A percentile compares a stretch with the other conserved stretches of the same genome.
phyloP scores from a whole-genome alignment of 2,888 invertebrate species.

The Melolontha melolontha region DNA sequence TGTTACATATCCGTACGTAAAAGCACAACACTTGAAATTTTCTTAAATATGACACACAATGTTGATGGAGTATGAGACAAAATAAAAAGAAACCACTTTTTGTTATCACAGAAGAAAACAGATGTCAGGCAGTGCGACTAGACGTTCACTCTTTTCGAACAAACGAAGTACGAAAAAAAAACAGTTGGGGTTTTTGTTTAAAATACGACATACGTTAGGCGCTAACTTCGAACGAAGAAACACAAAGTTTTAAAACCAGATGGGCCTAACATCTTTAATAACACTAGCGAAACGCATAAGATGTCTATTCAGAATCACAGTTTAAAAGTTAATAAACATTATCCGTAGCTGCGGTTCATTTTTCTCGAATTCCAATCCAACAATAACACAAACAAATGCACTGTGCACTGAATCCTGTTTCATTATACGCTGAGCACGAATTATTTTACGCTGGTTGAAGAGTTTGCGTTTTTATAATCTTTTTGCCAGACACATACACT shows the following conservation, averaged over 20 bases:
- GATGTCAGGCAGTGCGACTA: conserved; percentile 49
- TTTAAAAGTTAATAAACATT: conserved; percentile 3
- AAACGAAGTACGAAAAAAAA: not conserved
- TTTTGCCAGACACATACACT: not conserved
- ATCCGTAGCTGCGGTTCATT: conserved; percentile 24
- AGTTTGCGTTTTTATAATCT: conserved; percentile 1
- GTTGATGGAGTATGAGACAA: too few relatives aligned
- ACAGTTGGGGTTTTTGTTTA: not conserved
- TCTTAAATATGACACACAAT: too few relatives aligned
- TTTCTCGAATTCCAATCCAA: conserved; percentile 18
- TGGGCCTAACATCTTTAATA: too few relatives aligned
- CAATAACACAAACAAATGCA: conserved; percentile 15
- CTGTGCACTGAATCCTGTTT: conserved; percentile 19
- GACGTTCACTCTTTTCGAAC: conserved; percentile 29
- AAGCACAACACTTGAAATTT: too few relatives aligned
- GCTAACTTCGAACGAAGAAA: too few relatives aligned
- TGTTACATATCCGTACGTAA: too few relatives aligned
- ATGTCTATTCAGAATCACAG: conserved; percentile 9
- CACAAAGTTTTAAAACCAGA: conserved; percentile 1
- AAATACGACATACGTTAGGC: not conserved
- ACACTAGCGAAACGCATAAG: conserved; percentile 3
- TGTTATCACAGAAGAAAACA: conserved; percentile 44
- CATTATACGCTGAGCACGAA: conserved; percentile 6
- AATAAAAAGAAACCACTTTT: not conserved
- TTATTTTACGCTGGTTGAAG: not conserved